phyloP scores from a whole-genome alignment of 2,797 vertebrate genomes.

The Lacerta bilineata region DNA sequence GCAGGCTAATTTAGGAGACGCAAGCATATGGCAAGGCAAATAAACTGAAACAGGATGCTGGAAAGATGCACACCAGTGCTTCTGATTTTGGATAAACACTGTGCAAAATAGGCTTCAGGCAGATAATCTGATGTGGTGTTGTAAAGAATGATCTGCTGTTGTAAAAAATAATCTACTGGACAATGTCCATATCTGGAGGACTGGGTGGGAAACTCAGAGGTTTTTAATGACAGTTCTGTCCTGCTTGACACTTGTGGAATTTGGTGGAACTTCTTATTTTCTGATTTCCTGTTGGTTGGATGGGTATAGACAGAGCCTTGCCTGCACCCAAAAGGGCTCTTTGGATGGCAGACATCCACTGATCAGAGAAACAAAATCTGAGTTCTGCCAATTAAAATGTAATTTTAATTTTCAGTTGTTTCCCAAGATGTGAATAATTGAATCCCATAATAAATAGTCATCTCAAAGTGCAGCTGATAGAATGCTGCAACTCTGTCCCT shows the following conservation, averaged over 20 bases:
- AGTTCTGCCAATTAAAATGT: slow-evolving; percentile 10
- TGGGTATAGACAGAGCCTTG: not conserved
- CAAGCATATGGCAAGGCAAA: too few relatives aligned
- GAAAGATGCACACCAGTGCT: not conserved
- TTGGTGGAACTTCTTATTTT: not conserved
- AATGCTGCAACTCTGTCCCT: not conserved
- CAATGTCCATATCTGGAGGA: slow-evolving; percentile 37
- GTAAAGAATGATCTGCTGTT: not conserved
- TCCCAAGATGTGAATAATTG: slow-evolving; percentile 59
- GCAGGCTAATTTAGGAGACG: not conserved
- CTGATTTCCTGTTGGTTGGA: not conserved
- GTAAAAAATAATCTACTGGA: not conserved
- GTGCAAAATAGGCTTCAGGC: not conserved
- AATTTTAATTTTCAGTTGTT: slow-evolving; percentile 43
- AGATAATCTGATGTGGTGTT: not conserved
- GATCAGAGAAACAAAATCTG: rapidly evolving
- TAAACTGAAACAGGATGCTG: not conserved
- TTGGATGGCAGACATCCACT: slow-evolving; percentile 28
- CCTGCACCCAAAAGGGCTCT: slow-evolving; percentile 20
- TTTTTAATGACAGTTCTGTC: not conserved
- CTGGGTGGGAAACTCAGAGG: not conserved
- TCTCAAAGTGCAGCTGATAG: slow-evolving; percentile 54
- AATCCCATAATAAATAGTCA: slow-evolving; percentile 27
- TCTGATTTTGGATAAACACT: not conserved
- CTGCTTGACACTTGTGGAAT: not conserved